phyloP scores from a whole-genome alignment of 2,888 invertebrate genomes.

The Heteromyza rotundicornis region DNA sequence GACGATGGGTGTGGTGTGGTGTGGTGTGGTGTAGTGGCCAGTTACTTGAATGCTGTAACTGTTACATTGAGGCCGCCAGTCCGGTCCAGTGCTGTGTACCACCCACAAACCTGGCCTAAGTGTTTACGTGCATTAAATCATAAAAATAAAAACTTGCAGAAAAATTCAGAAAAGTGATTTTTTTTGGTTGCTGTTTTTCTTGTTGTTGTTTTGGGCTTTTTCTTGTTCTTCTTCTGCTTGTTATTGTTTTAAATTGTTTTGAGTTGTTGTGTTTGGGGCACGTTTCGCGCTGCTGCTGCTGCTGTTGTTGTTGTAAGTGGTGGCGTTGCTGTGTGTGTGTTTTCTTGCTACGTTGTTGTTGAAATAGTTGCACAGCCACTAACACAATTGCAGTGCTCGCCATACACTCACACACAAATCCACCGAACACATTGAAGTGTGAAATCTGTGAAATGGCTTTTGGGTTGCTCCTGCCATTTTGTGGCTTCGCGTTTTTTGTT shows the following conservation, averaged over 20 bases:
- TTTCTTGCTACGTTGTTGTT: background rate
- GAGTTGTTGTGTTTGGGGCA: too few relatives aligned
- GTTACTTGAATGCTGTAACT: background rate
- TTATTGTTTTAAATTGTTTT: too few relatives aligned
- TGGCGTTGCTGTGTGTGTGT: background rate
- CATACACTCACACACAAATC: too few relatives aligned
- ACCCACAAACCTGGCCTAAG: background rate
- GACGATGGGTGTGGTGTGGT: background rate
- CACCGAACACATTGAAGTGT: background rate
- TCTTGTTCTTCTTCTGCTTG: too few relatives aligned
- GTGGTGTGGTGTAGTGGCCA: background rate
- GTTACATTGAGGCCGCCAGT: background rate
- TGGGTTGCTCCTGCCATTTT: background rate
- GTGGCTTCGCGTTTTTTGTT: background rate
- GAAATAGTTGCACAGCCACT: background rate
- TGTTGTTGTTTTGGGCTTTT: too few relatives aligned
- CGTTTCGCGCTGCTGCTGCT: background rate
- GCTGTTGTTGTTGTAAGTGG: background rate
- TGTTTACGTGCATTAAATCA: conserved; percentile 6
- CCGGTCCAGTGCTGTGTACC: background rate
- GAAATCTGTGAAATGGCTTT: background rate
- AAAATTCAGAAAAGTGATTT: too few relatives aligned
- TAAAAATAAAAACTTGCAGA: background rate
- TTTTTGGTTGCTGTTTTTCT: too few relatives aligned
- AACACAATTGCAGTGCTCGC: background rate